A percentile compares a stretch with the other conserved stretches of the same genome.
These are phyloP conservation scores for Opisthocomus hoazin DNA, from an alignment of 2,113 vertebrate genomes.

Conservation along the genomic window DNA sequence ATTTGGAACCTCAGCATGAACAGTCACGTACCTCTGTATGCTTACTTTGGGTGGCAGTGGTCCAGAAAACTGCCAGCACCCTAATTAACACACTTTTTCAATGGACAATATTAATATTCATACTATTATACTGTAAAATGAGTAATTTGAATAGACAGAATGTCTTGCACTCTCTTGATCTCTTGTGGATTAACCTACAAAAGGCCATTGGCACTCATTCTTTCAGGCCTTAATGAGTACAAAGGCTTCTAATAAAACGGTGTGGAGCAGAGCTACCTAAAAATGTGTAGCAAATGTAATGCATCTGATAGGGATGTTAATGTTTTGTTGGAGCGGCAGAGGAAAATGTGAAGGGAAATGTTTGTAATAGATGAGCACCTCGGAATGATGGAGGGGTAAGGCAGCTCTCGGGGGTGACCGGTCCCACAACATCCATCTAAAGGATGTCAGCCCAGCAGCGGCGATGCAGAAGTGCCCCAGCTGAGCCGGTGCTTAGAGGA, in stretches of 20 bases:
- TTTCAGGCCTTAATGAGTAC: background rate
- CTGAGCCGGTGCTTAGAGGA: background rate
- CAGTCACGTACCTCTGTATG: background rate
- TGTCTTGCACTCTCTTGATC: conserved; percentile 38
- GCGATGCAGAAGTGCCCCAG: background rate
- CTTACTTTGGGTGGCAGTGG: conserved; percentile 23
- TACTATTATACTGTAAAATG: conserved; percentile 28
- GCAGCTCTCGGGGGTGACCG: background rate
- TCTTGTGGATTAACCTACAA: conserved; percentile 46
- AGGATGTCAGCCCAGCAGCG: background rate
- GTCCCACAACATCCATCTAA: conserved; percentile 11
- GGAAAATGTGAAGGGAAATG: background rate
- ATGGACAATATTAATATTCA: conserved; percentile 56
- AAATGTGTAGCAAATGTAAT: background rate
- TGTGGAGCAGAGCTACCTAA: background rate
- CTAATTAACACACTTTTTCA: conserved; percentile 56
- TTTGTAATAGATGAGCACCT: conserved; percentile 5
- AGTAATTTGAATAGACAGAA: conserved; percentile 41
- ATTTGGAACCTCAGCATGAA: background rate
- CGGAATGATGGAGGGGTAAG: background rate
- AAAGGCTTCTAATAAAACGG: background rate
- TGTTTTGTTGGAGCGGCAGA: background rate
- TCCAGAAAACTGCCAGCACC: conserved; percentile 45
- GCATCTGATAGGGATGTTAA: background rate
- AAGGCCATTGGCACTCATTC: conserved; percentile 36